Evolutionary conservation across 2,797 vertebrate genomes (phyloP).

Genomic region (Sarcophilus harrisii): DNA sequence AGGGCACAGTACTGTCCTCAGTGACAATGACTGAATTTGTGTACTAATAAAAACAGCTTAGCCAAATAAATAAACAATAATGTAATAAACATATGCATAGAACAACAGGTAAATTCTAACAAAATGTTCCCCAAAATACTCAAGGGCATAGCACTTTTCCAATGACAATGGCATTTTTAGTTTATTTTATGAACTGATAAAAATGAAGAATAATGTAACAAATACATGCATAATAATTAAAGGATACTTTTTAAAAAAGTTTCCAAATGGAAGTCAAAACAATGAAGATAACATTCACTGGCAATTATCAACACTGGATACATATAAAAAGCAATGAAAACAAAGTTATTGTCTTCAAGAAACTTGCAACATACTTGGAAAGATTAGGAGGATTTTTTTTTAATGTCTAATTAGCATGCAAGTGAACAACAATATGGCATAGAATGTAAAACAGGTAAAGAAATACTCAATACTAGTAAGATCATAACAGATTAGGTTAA

Average conservation of each 20-base stretch:
- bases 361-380: conserved; percentile 32
- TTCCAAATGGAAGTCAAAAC: not conserved
- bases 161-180: not conserved
- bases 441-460: not conserved
- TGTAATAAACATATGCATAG: not conserved
- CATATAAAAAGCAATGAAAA: not conserved
- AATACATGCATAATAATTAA: not conserved
- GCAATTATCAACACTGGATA: not conserved
- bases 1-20: not conserved
- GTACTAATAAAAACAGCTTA: not conserved
- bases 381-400: conserved; percentile 4
- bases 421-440: not conserved
- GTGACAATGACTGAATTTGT: not conserved
- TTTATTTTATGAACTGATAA: not conserved
- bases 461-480: not conserved
- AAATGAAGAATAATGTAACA: not conserved
- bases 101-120: not conserved
- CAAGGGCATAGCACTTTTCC: not conserved
- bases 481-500: not conserved
- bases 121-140: not conserved
- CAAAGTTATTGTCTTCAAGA: not conserved
- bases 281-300: not conserved
- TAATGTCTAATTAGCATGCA: not conserved
- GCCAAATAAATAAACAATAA: not conserved
- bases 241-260: not conserved